Evolutionary conservation across 2,888 invertebrate genomes (phyloP).

Genomic region (Platycnemis pennipes): DNA sequence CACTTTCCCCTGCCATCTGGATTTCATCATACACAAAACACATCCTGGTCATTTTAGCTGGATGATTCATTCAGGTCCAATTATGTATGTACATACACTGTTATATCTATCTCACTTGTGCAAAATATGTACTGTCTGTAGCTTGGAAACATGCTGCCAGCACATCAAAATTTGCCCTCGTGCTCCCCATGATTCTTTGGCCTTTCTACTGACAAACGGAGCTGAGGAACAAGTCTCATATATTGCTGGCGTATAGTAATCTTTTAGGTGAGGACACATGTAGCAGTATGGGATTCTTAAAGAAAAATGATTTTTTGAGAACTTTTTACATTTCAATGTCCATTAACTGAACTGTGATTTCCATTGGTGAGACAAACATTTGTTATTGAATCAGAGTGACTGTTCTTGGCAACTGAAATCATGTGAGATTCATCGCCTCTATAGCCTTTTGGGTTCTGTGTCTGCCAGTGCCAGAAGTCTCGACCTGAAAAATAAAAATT

Average conservation of each 20-base stretch:
- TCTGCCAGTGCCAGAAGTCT: conserved; percentile 98
- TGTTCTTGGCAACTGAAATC: background rate
- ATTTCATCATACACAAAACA: no score
- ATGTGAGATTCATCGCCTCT: conserved; percentile 75
- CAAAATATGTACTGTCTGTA: no score
- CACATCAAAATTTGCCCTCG: background rate
- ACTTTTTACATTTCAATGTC: background rate
- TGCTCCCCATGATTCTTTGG: background rate
- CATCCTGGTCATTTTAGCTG: no score
- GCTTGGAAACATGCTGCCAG: no score
- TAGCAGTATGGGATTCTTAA: background rate
- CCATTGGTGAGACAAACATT: conserved; percentile 33
- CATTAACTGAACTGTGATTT: conserved; percentile 35
- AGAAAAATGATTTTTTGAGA: background rate
- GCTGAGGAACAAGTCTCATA: background rate
- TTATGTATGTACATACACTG: no score
- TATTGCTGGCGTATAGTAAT: background rate
- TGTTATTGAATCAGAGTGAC: background rate
- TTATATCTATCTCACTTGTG: no score
- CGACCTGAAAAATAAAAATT: conserved; percentile 82
- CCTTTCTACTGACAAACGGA: background rate
- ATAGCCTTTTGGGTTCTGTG: conserved; percentile 94
- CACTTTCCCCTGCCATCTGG: no score
- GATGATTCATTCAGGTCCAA: no score
- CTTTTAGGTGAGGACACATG: background rate